Evolutionary conservation across 2,113 vertebrate species (phyloP).

Genomic region (Sinocyclocheilus anshuiensis): DNA sequence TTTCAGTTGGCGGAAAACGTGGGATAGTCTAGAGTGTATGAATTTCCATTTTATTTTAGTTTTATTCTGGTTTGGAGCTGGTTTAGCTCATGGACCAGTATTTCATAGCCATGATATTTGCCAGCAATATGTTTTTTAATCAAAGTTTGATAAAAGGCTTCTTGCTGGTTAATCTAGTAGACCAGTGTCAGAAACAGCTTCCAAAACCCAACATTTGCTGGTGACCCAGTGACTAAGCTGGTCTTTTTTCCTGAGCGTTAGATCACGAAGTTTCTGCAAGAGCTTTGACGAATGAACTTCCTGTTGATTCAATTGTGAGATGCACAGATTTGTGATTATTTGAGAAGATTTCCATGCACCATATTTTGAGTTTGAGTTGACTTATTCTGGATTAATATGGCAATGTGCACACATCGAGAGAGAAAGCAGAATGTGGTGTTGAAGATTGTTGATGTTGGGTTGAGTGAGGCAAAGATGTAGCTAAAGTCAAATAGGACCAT

Average conservation of each 20-base stretch:
- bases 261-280: neutral
- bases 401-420: neutral
- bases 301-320: neutral
- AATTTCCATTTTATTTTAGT: neutral
- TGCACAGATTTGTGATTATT: slow-evolving; percentile 1
- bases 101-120: neutral
- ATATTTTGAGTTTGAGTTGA: neutral
- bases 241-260: neutral
- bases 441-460: neutral
- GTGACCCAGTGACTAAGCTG: neutral
- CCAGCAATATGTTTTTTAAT: neutral
- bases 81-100: neutral
- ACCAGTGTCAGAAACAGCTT: neutral
- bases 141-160: neutral
- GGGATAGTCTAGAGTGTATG: neutral
- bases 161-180: neutral
- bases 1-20: neutral
- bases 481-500: neutral
- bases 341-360: neutral
- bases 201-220: neutral
- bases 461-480: neutral
- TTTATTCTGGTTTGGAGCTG: neutral
- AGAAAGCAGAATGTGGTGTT: neutral
- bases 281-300: neutral
- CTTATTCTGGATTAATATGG: neutral